These are phyloP conservation scores for Heliconius eleuchia DNA, from an alignment of 1,140 invertebrate species.

Conservation along the genomic window DNA sequence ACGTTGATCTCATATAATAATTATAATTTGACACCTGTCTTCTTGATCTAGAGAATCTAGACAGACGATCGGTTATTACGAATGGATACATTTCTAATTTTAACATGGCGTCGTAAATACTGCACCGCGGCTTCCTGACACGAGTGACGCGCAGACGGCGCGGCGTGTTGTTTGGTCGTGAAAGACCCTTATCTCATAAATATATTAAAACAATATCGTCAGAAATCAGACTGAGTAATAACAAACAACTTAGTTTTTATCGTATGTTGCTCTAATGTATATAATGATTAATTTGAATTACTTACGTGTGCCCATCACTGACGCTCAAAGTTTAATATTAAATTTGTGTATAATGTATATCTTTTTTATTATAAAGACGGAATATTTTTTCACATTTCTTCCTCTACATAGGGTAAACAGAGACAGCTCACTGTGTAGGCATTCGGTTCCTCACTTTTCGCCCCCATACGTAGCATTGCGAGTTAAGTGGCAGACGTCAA, in stretches of 20 bases:
- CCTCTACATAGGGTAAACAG: no score
- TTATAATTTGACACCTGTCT: neutral
- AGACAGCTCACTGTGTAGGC: no score
- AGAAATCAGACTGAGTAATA: neutral
- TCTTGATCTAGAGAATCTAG: neutral
- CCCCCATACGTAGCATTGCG: no score
- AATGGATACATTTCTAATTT: slow-evolving; percentile 9
- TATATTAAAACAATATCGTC: no score
- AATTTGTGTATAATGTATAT: no score
- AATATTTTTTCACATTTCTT: no score
- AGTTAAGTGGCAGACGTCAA: no score
- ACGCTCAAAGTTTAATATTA: no score
- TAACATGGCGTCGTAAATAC: neutral
- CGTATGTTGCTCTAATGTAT: neutral
- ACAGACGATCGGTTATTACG: neutral
- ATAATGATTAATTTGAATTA: neutral
- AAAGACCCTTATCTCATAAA: neutral
- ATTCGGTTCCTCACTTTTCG: no score
- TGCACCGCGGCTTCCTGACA: neutral
- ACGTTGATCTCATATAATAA: neutral
- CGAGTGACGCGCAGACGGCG: neutral
- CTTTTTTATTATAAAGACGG: no score
- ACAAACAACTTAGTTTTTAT: neutral
- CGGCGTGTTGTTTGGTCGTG: neutral
- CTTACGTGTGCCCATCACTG: no score